phyloP scores from a whole-genome alignment of 2,888 invertebrate genomes.

The Ashinkailepas kermadecensis region DNA sequence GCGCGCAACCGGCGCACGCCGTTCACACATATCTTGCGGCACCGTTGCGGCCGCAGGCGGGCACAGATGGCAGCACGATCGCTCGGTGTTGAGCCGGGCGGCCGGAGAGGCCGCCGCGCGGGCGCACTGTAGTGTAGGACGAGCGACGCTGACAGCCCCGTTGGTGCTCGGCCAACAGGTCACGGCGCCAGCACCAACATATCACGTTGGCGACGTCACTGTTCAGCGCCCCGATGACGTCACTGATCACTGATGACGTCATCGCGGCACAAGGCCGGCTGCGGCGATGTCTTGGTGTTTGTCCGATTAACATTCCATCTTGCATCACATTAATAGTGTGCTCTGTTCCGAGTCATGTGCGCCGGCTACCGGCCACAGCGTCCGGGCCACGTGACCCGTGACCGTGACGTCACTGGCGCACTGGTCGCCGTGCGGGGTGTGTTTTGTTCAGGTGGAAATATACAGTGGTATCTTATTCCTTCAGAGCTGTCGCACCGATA shows the following conservation, averaged over 20 bases:
- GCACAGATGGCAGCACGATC: background rate
- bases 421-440: background rate
- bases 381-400: background rate
- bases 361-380: background rate
- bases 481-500: conserved; percentile 11
- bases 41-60: background rate
- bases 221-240: background rate
- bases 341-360: background rate
- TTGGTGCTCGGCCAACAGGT: background rate
- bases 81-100: background rate
- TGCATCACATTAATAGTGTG: background rate
- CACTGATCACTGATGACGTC: background rate
- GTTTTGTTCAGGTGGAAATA: background rate
- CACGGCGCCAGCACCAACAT: background rate
- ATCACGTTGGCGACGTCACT: background rate
- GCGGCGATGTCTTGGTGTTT: background rate
- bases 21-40: background rate
- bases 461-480: background rate
- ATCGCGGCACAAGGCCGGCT: background rate
- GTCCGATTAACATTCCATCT: conserved; percentile 18
- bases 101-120: background rate
- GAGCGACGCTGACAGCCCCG: background rate
- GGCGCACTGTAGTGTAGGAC: background rate
- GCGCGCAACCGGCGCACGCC: background rate
- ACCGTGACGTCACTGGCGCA: background rate